These are phyloP conservation scores for Druon quercuslanigerum DNA, from an alignment of 1,140 invertebrate species.

Conservation along the genomic window DNA sequence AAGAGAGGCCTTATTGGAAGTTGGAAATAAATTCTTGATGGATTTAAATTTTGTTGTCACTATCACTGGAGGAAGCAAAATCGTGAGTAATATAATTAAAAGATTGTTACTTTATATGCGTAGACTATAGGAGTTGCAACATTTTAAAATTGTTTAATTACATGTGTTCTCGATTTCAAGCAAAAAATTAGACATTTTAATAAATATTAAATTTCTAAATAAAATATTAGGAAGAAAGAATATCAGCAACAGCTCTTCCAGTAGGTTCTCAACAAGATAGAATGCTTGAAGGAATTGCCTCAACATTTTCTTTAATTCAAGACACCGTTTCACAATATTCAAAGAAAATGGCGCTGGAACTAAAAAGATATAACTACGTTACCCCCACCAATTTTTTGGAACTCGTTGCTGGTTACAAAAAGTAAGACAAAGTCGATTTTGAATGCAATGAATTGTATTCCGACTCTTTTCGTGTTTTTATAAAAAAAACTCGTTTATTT, in stretches of 20 bases:
- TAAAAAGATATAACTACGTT: slow-evolving; percentile 89
- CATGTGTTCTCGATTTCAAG: slow-evolving; percentile 7
- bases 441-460: too few relatives aligned
- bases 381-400: slow-evolving; percentile 91
- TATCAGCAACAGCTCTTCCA: slow-evolving; percentile 46
- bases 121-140: too few relatives aligned
- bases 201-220: not conserved
- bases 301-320: slow-evolving; percentile 87
- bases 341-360: slow-evolving; percentile 82
- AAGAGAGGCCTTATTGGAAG: slow-evolving; percentile 88
- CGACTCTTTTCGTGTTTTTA: not conserved
- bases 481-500: not conserved
- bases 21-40: slow-evolving; percentile 83
- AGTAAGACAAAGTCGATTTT: slow-evolving; percentile 68
- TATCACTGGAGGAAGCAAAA: slow-evolving; percentile 78
- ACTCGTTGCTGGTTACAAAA: slow-evolving; percentile 87
- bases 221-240: slow-evolving; percentile 43
- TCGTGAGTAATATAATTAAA: slow-evolving; percentile 50
- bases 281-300: slow-evolving; percentile 79
- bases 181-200: slow-evolving; percentile 15
- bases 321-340: slow-evolving; percentile 84
- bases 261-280: slow-evolving; percentile 75
- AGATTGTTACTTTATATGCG: too few relatives aligned
- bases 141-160: not conserved
- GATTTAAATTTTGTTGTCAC: slow-evolving; percentile 81